A percentile compares a stretch with the other conserved stretches of the same genome.
Conservation (phyloP, 2,113 vertebrate genomes). For the Protomyctophum bolini region DNA sequence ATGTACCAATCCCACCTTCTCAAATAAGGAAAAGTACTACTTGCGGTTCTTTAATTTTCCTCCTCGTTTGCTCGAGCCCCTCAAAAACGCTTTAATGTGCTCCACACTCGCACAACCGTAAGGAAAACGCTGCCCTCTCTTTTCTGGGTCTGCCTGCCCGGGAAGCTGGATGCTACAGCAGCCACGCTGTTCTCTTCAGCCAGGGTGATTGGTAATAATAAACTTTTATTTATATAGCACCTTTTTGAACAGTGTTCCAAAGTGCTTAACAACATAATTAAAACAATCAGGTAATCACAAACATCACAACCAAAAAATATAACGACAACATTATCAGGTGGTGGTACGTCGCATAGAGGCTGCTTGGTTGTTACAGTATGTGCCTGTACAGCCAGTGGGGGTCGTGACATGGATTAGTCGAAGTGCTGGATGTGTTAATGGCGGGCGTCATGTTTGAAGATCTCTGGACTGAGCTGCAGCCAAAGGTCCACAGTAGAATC, state of each 20-base stretch:
- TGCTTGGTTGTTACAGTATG: not conserved
- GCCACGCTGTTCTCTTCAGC: constrained; percentile 7
- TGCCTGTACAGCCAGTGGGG: not conserved
- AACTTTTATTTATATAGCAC: not conserved
- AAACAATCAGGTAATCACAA: no score
- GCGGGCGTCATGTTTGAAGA: not conserved
- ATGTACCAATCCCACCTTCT: not conserved
- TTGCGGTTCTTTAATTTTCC: not conserved
- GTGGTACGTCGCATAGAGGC: not conserved
- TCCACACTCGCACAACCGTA: not conserved
- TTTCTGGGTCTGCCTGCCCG: not conserved
- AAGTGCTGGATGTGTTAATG: not conserved
- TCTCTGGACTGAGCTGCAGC: not conserved
- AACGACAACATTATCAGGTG: no score
- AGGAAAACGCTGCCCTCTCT: not conserved
- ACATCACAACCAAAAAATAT: no score
- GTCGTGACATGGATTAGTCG: constrained; percentile 2
- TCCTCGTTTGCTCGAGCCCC: not conserved
- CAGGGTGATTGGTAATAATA: not conserved
- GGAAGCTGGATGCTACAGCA: not conserved
- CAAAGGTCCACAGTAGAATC: not conserved
- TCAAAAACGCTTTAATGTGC: constrained; percentile 2
- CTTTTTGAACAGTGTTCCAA: no score
- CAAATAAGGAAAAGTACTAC: not conserved
- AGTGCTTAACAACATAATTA: no score